A percentile compares a stretch with the other conserved stretches of the same genome.
Conservation (phyloP, 2,888 invertebrate species). For the Carterocephalus palaemon region DNA sequence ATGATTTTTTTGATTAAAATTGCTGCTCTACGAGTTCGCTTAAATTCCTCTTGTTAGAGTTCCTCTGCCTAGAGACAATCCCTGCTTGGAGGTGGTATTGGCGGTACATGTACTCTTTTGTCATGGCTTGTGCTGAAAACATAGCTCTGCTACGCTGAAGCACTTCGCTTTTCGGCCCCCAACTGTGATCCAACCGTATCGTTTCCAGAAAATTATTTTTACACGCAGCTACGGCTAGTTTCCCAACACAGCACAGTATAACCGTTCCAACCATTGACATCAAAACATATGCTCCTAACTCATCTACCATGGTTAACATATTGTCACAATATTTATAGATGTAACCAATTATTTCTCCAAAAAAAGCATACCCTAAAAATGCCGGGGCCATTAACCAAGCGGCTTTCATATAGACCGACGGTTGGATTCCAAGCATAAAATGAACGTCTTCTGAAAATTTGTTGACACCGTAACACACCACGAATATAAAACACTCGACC, state of each 20-base stretch:
- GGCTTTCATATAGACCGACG: constrained; percentile 49
- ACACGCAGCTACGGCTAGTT: constrained; percentile 40
- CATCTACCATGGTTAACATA: constrained; percentile 1
- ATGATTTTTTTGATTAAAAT: neutral
- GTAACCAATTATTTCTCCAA: constrained; percentile 35
- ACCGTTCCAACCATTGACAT: constrained; percentile 21
- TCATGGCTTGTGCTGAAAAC: constrained; percentile 74
- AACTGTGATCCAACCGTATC: constrained; percentile 45
- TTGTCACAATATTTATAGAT: neutral
- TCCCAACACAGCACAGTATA: constrained; percentile 28
- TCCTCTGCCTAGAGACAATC: constrained; percentile 50
- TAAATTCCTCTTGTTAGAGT: constrained; percentile 43
- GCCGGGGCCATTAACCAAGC: constrained; percentile 45
- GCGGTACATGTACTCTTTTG: constrained; percentile 72
- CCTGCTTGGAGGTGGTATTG: constrained; percentile 70
- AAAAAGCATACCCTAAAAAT: constrained; percentile 43
- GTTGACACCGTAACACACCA: constrained; percentile 59
- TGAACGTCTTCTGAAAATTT: constrained; percentile 67
- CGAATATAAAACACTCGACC: constrained; percentile 53
- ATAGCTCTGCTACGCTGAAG: constrained; percentile 64
- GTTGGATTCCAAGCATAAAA: constrained; percentile 67
- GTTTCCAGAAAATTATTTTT: constrained; percentile 36
- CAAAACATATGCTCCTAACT: constrained; percentile 34
- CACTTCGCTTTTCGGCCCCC: constrained; percentile 60
- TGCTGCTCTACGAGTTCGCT: neutral